These are phyloP conservation scores for Prinia subflava DNA, from an alignment of 2,113 vertebrate species.

Conservation along the genomic window DNA sequence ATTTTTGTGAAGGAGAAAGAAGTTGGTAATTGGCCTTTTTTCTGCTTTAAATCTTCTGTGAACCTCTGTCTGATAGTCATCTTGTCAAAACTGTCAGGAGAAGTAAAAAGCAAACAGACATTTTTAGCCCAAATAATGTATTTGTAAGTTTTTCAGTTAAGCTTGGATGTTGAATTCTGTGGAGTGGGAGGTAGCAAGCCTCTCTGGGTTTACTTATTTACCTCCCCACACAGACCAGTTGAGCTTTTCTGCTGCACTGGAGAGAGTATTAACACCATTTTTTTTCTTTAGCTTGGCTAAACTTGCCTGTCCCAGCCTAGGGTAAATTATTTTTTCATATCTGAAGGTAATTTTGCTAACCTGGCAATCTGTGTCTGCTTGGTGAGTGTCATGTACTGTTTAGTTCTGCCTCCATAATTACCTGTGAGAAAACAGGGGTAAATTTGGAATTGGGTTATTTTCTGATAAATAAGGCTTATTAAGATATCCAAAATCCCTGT, in stretches of 20 bases:
- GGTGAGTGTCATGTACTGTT: not conserved
- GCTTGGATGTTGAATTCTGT: not conserved
- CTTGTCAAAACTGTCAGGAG: constrained; percentile 15
- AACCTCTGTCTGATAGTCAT: not conserved
- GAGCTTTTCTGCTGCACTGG: not conserved
- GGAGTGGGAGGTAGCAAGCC: not conserved
- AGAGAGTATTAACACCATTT: not conserved
- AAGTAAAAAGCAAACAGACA: not conserved
- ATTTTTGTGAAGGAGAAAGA: not conserved
- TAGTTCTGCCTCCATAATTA: not conserved
- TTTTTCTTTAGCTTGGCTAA: not conserved
- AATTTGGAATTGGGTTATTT: not conserved
- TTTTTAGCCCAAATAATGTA: not conserved
- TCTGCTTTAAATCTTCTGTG: not conserved
- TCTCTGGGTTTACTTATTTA: not conserved
- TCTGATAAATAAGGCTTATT: not conserved
- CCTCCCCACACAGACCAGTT: not conserved
- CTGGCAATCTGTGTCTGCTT: not conserved
- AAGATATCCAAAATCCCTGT: not conserved
- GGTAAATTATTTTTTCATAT: not conserved
- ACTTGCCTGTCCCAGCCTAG: not conserved
- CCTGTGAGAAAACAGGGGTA: not conserved
- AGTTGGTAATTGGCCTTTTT: not conserved
- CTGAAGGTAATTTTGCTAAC: not conserved
- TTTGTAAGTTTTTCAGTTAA: not conserved